Evolutionary conservation across 2,113 vertebrate genomes (phyloP), one percentile per base, ranked within the genome.

Genomic region (Suncus etruscus): DNA sequence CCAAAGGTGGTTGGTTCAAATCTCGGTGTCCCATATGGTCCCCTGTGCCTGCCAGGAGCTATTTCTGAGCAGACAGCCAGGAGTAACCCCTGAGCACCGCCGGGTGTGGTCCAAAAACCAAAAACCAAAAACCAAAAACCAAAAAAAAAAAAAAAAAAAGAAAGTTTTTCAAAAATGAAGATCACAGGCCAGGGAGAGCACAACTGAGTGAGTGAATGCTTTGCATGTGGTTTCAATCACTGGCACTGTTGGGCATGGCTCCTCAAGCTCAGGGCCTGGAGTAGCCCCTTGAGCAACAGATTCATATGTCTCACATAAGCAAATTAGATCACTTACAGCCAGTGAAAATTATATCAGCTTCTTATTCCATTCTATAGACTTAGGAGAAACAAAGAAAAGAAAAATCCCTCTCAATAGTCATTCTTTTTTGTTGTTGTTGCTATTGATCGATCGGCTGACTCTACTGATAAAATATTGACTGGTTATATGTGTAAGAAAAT

Each of bases 311-410:
- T 92, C 29, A 27, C 15, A 47, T 6, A 83, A 7, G 20, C 27
- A 39, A n/a, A 73, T 77, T 68, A 84, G 24, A 80, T 58, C 47
- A 27, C n/a, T 78, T 4, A 69, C 9, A 27, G 11, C 20, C 78
- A 81, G 25, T 31, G 24, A 90, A 73, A 77, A 85, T 75, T 65
- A 83, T 8, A 50, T 27, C 47, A n/a, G 11, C 27, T 58, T 81
- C 74, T 80, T 51, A 54, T n/a, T 22, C 3, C 77, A 31, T 29
- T 91, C 51, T 61, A 80, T 20, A 84, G 24, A 27, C 4, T 87
- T 81, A 77, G 54, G 25, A 50, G 76, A 32, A 89, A 89, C 39
- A n/a, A 65, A 80, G 72, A 29, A 11, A 73, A 45, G n/a, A 76
- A 86, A 70, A 39, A 66, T 12, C 65, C 27, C 65, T 66, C 32